These are phyloP conservation scores for Salpingus planirostris DNA, from an alignment of 2,888 invertebrate species.

Conservation along the genomic window DNA sequence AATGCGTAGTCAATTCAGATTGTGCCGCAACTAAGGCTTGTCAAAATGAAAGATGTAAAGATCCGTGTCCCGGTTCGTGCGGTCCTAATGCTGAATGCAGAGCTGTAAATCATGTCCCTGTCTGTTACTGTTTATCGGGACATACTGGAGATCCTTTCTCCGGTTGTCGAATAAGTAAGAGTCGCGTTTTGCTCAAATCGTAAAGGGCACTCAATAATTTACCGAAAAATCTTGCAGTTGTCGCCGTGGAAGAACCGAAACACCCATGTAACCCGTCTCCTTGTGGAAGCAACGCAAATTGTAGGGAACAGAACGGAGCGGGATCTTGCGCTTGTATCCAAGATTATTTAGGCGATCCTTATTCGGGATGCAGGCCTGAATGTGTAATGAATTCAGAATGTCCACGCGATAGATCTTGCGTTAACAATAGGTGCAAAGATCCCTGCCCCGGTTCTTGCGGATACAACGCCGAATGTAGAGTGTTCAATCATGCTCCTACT, in stretches of 20 bases:
- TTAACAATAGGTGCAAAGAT: constrained; percentile 75
- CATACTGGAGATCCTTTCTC: constrained; percentile 74
- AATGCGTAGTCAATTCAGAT: constrained; percentile 65
- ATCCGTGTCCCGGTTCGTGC: constrained; percentile 69
- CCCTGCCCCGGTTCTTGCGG: constrained; percentile 79
- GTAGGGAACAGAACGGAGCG: constrained; percentile 69
- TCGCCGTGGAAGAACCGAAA: constrained; percentile 20
- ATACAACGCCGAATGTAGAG: constrained; percentile 72
- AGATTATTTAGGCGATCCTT: constrained; percentile 80
- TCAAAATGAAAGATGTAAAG: constrained; percentile 60
- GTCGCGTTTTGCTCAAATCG: too few species aligned
- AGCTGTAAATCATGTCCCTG: constrained; percentile 62
- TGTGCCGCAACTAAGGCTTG: constrained; percentile 65
- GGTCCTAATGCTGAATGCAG: constrained; percentile 62
- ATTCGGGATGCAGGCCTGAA: constrained; percentile 77
- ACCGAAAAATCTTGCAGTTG: constrained; percentile 5
- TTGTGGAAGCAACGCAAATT: constrained; percentile 79
- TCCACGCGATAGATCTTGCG: constrained; percentile 63
- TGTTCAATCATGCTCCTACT: constrained; percentile 73
- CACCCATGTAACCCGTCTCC: constrained; percentile 71
- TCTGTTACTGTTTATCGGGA: constrained; percentile 61
- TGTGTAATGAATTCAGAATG: constrained; percentile 84
- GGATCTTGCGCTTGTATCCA: constrained; percentile 75
- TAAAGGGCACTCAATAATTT: too few species aligned
- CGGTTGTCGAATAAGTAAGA: constrained; percentile 51